Percentiles rank a stretch among this genome's conserved stretches.
These are phyloP conservation scores for Buathra laborator DNA, from an alignment of 2,888 invertebrate genomes.

Conservation along the genomic window DNA sequence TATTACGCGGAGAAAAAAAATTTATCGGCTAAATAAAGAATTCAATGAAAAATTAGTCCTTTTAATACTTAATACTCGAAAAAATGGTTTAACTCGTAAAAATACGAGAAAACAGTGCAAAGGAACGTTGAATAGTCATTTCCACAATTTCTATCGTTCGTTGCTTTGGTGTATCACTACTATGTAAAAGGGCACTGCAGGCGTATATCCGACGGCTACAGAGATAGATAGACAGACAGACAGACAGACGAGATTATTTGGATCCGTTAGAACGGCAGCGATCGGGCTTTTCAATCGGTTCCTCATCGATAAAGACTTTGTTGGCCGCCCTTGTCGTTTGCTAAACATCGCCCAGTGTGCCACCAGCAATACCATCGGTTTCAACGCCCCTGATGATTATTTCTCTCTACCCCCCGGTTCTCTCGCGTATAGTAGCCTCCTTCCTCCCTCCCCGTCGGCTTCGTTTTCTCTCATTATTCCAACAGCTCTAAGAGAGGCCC, in stretches of 20 bases:
- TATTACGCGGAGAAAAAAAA: too few relatives aligned
- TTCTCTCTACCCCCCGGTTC: conserved; percentile 64
- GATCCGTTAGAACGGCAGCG: conserved; percentile 77
- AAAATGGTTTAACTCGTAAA: too few relatives aligned
- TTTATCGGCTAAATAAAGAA: too few relatives aligned
- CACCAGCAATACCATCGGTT: conserved; percentile 54
- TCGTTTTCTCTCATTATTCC: conserved; percentile 78
- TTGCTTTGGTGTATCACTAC: not conserved
- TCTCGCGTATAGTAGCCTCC: not conserved
- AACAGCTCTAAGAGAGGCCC: conserved; percentile 72
- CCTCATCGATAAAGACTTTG: conserved; percentile 81
- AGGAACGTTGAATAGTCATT: too few relatives aligned
- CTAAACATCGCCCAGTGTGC: conserved; percentile 8
- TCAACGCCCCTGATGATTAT: conserved; percentile 71
- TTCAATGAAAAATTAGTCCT: too few relatives aligned
- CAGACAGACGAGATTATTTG: conserved; percentile 73
- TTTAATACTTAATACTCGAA: too few relatives aligned
- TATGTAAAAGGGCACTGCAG: conserved; percentile 23
- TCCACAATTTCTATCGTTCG: conserved; percentile 4
- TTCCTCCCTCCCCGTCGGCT: conserved; percentile 50
- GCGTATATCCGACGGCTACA: not conserved
- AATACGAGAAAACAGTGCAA: too few relatives aligned
- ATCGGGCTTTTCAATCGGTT: conserved; percentile 79
- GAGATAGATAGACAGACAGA: conserved; percentile 15
- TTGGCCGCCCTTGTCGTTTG: conserved; percentile 74